Evolutionary conservation across 2,797 vertebrate species (phyloP), one percentile per base, ranked within the genome.

Genomic region (Eulemur albifrons): DNA sequence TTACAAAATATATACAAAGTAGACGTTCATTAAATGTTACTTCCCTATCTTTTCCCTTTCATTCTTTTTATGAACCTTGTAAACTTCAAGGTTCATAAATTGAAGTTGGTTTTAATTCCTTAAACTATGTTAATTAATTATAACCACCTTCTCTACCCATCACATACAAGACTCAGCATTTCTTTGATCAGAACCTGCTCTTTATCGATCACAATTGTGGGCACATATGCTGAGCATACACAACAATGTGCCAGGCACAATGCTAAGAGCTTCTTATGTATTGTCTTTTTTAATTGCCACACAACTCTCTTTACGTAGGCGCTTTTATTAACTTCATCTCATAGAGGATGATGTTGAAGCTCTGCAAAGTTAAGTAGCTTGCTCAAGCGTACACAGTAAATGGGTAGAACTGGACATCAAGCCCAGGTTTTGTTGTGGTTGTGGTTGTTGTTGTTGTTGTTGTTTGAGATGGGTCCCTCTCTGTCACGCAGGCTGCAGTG

Each of bases 101-200:
- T 15, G 48, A 50, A 15, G 21, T 70, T 32, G 21, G 15, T 77
- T 82, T 96, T 63, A 77, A 85, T 80, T 93, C 35, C 45, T 90
- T 94, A 80, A 86, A 83, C 48, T 59, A 83, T 27, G 54, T 63
- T 94, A 12, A 88, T 70, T 92, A 59, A 13, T 90, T 93, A 73
- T 61, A 82, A 90, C 30, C 17, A 75, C 35, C 45, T 92, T 79
- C 75, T 92, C 23, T 80, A 69, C 35, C 10, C 14, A 88, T 54
- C 38, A 76, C 45, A 82, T 59, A 73, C 81, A 88, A 86, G 21
- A n/a, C 13, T 96, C 32, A 75, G 12, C 21, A 73, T 86, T 80
- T 92, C 90, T 95, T 87, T 75, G 21, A n/a, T 84, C 57, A 89
- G 32, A 83, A 69, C 18, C 12, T 93, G 20, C 30, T 82, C 54